Percentiles rank a stretch among this genome's conserved stretches.
These are phyloP conservation scores for Amia ocellicauda DNA, from an alignment of 2,113 vertebrate genomes.

Conservation along the genomic window DNA sequence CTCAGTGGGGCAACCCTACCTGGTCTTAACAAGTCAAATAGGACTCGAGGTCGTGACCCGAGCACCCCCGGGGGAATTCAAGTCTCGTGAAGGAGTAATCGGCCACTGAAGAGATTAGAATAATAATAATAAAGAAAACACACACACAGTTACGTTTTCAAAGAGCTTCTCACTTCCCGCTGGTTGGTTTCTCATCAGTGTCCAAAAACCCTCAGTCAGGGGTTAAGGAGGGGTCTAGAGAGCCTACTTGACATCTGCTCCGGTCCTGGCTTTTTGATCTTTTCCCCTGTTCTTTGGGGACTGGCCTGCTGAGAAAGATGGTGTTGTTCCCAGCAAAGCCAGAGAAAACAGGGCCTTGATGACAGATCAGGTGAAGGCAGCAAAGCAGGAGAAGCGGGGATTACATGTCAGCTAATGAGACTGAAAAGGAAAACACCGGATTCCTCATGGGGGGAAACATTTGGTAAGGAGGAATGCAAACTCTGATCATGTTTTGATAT, in stretches of 20 bases:
- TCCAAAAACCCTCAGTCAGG: conserved; percentile 54
- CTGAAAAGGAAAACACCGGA: conserved; percentile 56
- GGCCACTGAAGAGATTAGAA: conserved; percentile 20
- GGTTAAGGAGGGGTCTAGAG: conserved; percentile 69
- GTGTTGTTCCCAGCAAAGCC: conserved; percentile 29
- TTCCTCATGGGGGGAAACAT: conserved; percentile 44
- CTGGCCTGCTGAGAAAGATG: conserved; percentile 45
- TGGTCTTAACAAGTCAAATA: conserved; percentile 21
- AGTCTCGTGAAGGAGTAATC: conserved; percentile 18
- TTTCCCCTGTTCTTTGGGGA: conserved; percentile 48
- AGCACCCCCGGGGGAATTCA: conserved; percentile 10
- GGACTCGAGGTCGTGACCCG: conserved; percentile 13
- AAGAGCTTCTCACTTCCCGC: conserved; percentile 30
- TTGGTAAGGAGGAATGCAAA: conserved; percentile 42
- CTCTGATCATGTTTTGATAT: conserved; percentile 13
- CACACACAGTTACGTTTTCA: conserved; percentile 40
- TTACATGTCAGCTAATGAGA: conserved; percentile 57
- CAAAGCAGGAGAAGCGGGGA: conserved; percentile 46
- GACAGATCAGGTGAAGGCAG: conserved; percentile 67
- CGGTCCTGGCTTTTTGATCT: conserved; percentile 67
- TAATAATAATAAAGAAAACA: conserved; percentile 24
- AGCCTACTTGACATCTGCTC: conserved; percentile 79
- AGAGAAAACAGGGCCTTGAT: conserved; percentile 62
- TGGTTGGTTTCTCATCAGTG: conserved; percentile 55
- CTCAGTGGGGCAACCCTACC: conserved; percentile 14